Evolutionary conservation across 1,140 invertebrate genomes (phyloP), one percentile per base, ranked within the genome.

Genomic region (Nixonia krombeini): DNA sequence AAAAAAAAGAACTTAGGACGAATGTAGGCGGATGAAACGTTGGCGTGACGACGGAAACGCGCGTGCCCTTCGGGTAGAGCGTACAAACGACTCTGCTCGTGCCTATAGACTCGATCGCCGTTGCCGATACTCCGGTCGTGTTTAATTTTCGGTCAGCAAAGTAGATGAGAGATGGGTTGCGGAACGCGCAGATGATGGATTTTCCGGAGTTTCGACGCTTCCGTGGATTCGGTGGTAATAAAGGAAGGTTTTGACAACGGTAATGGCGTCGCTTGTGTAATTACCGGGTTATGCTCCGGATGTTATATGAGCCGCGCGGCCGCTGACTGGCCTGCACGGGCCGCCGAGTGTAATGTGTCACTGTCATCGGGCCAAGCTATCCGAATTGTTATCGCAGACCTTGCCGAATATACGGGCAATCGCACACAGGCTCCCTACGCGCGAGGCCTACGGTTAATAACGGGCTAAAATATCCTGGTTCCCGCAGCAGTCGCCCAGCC

Each of bases 211-310:
- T 23, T 55, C 29, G 50, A 51, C 50, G 44, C 53, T 70, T 69
- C 63, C 66, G 66, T 56, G 63, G 51, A 71, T 62, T 38, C 21
- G 29, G 37, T 45, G 58, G 61, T 66, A 78, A 76, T 78, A 80
- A 80, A 77, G 76, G 78, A 79, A 78, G 72, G 67, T 61, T 52
- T 42, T 62, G 52, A 67, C 58, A 52, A 46, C 71, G 76, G 68
- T 76, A 76, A 79, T 80, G 69, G 72, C 72, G 68, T 59, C 66
- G 72, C 58, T 70, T 66, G 73, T 68, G 73, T 83, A 81, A 81
- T 83, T 83, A 81, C 75, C 76, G 63, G 70, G 78, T 74, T 81
- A 81, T 79, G 77, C 70, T 62, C 68, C 70, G 71, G 65, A 78
- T 79, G 72, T 72, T 78, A 76, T 79, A 79, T 69, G 76, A 75